Base-by-base conservation (phyloP, 1,140 invertebrate genomes). In the Achroia grisella region DNA sequence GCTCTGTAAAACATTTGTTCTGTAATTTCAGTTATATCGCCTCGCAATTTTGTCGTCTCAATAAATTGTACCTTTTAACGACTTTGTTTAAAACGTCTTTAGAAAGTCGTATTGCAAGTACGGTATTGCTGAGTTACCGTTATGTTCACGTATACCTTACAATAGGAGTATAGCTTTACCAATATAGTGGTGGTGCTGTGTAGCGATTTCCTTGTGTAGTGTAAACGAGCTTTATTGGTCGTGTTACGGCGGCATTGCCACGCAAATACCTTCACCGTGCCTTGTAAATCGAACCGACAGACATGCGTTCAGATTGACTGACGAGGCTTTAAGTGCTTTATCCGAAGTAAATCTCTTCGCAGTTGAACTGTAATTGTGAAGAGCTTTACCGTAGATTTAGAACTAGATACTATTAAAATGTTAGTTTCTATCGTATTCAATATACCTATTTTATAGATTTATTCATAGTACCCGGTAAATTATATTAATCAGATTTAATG, bases 251-350 rank as follows among this genome's bases (percentile, higher is more conserved):
- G 56, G 58, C 65, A 62, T 62, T 50, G 44, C 55, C 56, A 53
- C 54, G 56, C 61, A 48, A 60, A 54, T 56, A 56, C 17, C 17
- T 23, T 23, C 17, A 33, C 33, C 50, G 55, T 41, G 50, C 60
- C 56, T 45, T 66, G 71, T 72, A 76, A 77, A 76, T 73, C 64
- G 70, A 77, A 61, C 73, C 68, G 75, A 72, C 74, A 81, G 66
- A 58, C 66, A 59, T 61, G 58, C 62, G 57, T 56, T 71, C 61
- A 48, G 62, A 69, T 68, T 77, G 73, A 81, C 58, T 76, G 77
- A 81, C 75, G 68, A 52, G 54, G 56, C 60, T 66, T 70, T 59
- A 68, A 23, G 17, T 23, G 17, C 17, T 23, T 6, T 23, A 23
- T 23, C 17, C 6, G 17, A 3, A 23, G 17, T 23, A 23, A 23